Evolutionary conservation across 1,140 invertebrate species (phyloP).

Genomic region (Rhyzopertha dominica): DNA sequence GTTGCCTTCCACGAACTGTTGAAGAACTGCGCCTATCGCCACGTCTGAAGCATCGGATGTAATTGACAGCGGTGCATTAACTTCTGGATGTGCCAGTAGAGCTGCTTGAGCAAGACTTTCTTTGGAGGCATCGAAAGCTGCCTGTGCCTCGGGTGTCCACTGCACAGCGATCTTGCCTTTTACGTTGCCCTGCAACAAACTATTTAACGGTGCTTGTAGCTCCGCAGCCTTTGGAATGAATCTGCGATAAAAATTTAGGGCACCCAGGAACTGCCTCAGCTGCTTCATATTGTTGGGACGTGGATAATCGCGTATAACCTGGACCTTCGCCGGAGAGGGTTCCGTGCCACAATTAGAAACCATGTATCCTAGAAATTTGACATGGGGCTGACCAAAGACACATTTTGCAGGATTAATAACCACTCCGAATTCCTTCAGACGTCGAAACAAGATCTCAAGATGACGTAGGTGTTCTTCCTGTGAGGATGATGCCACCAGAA

Average conservation of each 20-base stretch:
- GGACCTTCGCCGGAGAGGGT: constrained; percentile 14
- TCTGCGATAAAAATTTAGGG: constrained; percentile 37
- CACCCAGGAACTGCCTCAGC: constrained; percentile 33
- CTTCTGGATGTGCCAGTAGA: constrained; percentile 26
- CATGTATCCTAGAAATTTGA: constrained; percentile 35
- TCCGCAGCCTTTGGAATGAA: constrained; percentile 32
- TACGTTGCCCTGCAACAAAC: constrained; percentile 21
- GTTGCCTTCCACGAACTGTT: constrained; percentile 23
- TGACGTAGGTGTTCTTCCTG: constrained; percentile 28
- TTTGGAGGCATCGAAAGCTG: constrained; percentile 31
- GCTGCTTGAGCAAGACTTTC: constrained; percentile 23
- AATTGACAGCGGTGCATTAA: constrained; percentile 15
- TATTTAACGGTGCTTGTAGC: constrained; percentile 22
- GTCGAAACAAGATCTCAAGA: background rate
- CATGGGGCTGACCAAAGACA: constrained; percentile 19
- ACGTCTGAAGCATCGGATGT: constrained; percentile 29
- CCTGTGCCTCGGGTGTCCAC: constrained; percentile 23
- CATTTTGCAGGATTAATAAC: constrained; percentile 36
- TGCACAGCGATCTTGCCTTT: constrained; percentile 21
- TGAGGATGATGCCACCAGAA: constrained; percentile 44
- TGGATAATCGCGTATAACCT: constrained; percentile 21
- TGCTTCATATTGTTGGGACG: constrained; percentile 20
- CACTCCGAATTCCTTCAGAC: constrained; percentile 23
- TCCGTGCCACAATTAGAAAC: constrained; percentile 26
- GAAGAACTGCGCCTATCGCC: constrained; percentile 28